These are phyloP conservation scores for Musca domestica DNA, from an alignment of 1,140 invertebrate species.

Conservation along the genomic window DNA sequence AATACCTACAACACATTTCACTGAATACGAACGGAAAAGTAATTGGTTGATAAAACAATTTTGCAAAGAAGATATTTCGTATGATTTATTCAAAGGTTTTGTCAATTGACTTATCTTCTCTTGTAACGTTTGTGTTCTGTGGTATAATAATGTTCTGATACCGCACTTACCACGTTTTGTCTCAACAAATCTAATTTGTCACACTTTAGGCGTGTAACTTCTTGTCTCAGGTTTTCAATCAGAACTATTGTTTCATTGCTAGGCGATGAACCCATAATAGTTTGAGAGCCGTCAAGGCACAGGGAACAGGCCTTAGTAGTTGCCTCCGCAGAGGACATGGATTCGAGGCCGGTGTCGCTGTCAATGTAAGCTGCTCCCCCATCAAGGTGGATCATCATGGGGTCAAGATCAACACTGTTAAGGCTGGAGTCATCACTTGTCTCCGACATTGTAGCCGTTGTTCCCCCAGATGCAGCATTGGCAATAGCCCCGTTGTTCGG, in stretches of 20 bases:
- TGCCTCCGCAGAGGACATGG: conserved; percentile 88
- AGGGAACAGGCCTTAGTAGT: conserved; percentile 62
- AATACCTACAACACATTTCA: no score
- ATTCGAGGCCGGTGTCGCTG: conserved; percentile 88
- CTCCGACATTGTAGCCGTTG: conserved; percentile 51
- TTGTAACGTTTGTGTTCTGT: no score
- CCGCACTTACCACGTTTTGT: conserved; percentile 85
- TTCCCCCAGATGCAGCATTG: conserved; percentile 27
- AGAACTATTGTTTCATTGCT: conserved; percentile 50
- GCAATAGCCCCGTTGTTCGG: conserved; percentile 39
- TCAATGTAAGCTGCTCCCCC: conserved; percentile 68
- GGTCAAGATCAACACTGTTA: conserved; percentile 62
- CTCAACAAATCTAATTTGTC: conserved; percentile 88
- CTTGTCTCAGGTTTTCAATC: conserved; percentile 69
- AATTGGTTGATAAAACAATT: no score
- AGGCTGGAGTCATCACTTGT: conserved; percentile 61
- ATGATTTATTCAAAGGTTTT: no score
- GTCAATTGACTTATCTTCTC: no score
- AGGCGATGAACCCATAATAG: conserved; percentile 47
- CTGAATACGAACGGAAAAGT: no score
- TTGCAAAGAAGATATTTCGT: no score
- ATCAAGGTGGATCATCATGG: conserved; percentile 51
- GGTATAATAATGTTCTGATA: no score
- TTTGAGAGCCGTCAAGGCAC: conserved; percentile 53
- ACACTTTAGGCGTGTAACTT: conserved; percentile 86